Evolutionary conservation across 2,888 invertebrate genomes (phyloP), one percentile per base, ranked within the genome.

Genomic region (Stenoptilia bipunctidactyla): DNA sequence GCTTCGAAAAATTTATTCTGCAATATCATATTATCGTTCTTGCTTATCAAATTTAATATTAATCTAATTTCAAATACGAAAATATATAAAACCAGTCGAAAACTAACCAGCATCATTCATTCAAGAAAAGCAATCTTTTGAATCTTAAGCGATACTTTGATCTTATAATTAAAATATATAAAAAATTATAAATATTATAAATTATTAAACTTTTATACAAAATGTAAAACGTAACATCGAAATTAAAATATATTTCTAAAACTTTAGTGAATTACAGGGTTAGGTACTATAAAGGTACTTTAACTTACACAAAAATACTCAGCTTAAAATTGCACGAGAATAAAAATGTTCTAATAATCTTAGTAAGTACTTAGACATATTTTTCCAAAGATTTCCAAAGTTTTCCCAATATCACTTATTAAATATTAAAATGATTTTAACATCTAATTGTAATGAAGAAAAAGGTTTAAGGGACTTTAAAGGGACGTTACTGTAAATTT

Each of bases 161-260:
- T 49, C 70, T 72, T 75, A 72, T 5, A 20, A 34, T 45, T 56
- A 56, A 68, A 70, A 64, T 68, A 70, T 76, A 70, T 69, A 79
- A 59, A 34, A 75, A 70, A 69, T 68, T 73, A 72, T 73, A 72
- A 76, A 73, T 72, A 72, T 58, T 58, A 61, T 65, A 75, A 76
- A 80, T 79, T 69, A 74, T 70, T 61, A 62, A 73, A 55, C 74
- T 77, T 70, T 71, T 79, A 70, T 79, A 79, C 77, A 82, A 72
- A 80, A 76, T 72, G 53, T 64, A 64, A 30, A 30, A 30, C 34
- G 34, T 71, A 75, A 77, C 65, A 64, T 72, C 63, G 58, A 76
- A 71, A 20, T 8, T 30, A 30, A 30, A 30, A 30, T 12, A 30
- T n/a, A 30, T 8, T 30, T 9, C 4, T 20, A 20, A 20, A 20